phyloP scores from a whole-genome alignment of 2,797 vertebrate genomes.

The Acanthornis magna region DNA sequence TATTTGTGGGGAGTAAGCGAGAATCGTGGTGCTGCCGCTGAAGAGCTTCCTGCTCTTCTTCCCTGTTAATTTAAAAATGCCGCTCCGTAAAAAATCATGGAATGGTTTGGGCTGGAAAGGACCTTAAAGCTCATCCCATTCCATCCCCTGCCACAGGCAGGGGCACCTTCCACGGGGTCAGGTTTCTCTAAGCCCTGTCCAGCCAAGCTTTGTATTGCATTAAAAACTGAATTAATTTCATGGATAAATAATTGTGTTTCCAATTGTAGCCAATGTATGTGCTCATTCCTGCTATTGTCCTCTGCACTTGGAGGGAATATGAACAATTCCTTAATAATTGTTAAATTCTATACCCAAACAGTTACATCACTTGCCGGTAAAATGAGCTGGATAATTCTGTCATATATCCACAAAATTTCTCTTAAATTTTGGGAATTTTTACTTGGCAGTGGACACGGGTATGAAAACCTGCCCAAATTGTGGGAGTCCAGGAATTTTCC shows the following conservation, averaged over 20 bases:
- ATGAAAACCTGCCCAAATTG: neutral
- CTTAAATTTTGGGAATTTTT: neutral
- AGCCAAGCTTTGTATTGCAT: neutral
- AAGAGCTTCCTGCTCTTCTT: neutral
- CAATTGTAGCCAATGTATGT: accelerated
- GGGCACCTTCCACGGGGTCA: neutral
- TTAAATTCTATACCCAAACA: no score
- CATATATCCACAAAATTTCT: accelerated
- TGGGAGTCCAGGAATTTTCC: neutral
- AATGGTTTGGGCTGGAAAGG: neutral
- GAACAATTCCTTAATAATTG: neutral
- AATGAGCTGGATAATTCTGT: neutral
- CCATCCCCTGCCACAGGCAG: neutral
- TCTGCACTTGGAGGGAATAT: neutral
- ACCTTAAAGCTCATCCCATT: no score
- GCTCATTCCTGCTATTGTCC: neutral
- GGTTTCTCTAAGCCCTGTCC: neutral
- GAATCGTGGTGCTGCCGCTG: accelerated
- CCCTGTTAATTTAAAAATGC: neutral
- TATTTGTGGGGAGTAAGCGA: accelerated
- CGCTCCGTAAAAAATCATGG: accelerated
- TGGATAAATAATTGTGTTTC: neutral
- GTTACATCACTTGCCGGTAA: accelerated
- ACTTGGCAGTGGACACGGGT: neutral
- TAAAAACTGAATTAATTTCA: neutral